phyloP scores from a whole-genome alignment of 2,888 invertebrate species.

The Noctua janthe region DNA sequence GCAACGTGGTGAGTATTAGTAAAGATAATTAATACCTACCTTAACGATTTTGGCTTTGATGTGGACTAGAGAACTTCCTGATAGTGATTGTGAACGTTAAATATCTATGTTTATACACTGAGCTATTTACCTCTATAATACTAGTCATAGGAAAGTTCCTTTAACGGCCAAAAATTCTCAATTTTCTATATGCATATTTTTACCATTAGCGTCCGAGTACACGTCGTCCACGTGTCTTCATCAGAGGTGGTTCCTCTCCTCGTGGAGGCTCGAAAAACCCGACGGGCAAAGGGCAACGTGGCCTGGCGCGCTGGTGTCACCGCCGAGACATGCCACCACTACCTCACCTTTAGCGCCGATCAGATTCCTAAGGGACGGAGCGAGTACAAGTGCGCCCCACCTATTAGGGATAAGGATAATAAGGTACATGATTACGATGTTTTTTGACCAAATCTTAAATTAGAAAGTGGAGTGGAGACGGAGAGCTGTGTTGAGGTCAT shows the following conservation, averaged over 20 bases:
- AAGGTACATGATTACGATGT: conserved; percentile 79
- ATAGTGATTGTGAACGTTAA: too few species aligned
- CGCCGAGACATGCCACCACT: conserved; percentile 94
- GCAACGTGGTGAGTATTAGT: neutral
- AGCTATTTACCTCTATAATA: neutral
- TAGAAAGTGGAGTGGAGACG: neutral
- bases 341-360: conserved; percentile 91
- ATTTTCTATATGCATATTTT: neutral
- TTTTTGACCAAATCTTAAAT: neutral
- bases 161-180: neutral
- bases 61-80: neutral
- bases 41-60: neutral
- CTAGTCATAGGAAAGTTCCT: neutral
- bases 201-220: conserved; percentile 90
- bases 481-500: neutral
- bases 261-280: conserved; percentile 84
- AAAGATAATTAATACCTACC: neutral
- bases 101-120: neutral
- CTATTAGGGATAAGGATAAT: conserved; percentile 92
- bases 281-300: conserved; percentile 87
- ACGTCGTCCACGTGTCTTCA: conserved; percentile 93
- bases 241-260: conserved; percentile 91
- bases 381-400: conserved; percentile 94
- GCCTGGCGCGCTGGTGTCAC: conserved; percentile 90
- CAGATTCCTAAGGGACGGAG: conserved; percentile 91